phyloP scores from a whole-genome alignment of 92 coral and sea anemone species.

The Galaxea fascicularis region DNA sequence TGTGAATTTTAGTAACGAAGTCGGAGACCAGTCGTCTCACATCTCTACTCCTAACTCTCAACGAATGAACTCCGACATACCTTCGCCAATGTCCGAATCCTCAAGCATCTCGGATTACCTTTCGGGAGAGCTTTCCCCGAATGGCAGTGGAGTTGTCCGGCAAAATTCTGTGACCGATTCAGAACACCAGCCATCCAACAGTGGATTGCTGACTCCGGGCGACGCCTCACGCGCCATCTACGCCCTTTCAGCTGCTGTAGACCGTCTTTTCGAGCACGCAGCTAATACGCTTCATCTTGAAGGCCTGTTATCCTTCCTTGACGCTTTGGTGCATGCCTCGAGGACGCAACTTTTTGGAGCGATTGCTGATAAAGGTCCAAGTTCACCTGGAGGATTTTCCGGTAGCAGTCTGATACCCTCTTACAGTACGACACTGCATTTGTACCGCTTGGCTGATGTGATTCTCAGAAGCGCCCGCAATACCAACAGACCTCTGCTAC shows the following conservation, averaged over 20 bases:
- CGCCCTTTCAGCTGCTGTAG: slow-evolving; percentile 97
- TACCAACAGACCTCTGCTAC: slow-evolving; percentile 94
- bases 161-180: slow-evolving; percentile 70
- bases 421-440: slow-evolving; percentile 79
- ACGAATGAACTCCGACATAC: slow-evolving; percentile 70
- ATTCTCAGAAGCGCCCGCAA: slow-evolving; percentile 98
- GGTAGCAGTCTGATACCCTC: slow-evolving; percentile 67
- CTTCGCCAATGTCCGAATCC: slow-evolving; percentile 95
- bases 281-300: slow-evolving; percentile 89
- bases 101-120: slow-evolving; percentile 91
- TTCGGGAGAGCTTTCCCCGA: slow-evolving; percentile 88
- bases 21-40: slow-evolving; percentile 68
- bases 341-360: slow-evolving; percentile 84
- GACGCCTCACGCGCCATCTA: slow-evolving; percentile 97
- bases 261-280: slow-evolving; percentile 96
- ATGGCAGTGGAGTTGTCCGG: slow-evolving; percentile 73
- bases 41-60: slow-evolving; percentile 54
- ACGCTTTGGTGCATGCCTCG: slow-evolving; percentile 87
- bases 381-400: slow-evolving; percentile 52
- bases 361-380: slow-evolving; percentile 44
- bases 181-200: slow-evolving; percentile 70
- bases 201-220: slow-evolving; percentile 81
- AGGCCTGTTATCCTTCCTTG: slow-evolving; percentile 76
- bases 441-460: slow-evolving; percentile 97
- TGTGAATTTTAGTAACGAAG: slow-evolving; percentile 75